These are phyloP conservation scores for Cataglyphis livida DNA, from an alignment of 2,888 invertebrate species.

Conservation along the genomic window DNA sequence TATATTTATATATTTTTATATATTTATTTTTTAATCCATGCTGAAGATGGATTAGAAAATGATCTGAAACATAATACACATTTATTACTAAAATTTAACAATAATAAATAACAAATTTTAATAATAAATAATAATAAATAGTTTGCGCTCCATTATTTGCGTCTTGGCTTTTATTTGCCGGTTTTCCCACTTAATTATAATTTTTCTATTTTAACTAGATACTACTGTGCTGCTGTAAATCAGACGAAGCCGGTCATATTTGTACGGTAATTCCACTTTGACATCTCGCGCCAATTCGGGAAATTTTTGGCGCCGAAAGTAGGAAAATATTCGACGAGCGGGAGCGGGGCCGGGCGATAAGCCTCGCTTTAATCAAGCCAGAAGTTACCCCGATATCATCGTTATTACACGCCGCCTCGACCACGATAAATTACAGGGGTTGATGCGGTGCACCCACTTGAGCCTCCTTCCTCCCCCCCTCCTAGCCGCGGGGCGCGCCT, in stretches of 20 bases:
- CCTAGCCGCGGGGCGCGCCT: conserved; percentile 23
- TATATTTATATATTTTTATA: too few species aligned
- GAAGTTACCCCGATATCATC: conserved; percentile 58
- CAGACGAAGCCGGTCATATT: conserved; percentile 2
- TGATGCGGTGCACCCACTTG: conserved; percentile 42
- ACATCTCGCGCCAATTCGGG: background rate
- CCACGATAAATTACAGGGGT: conserved; percentile 63
- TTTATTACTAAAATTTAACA: too few species aligned
- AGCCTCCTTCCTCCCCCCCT: background rate
- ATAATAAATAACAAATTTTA: too few species aligned
- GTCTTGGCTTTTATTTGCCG: too few species aligned
- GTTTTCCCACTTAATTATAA: too few species aligned
- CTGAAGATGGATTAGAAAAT: too few species aligned
- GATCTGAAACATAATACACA: too few species aligned
- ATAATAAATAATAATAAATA: too few species aligned
- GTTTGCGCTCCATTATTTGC: too few species aligned
- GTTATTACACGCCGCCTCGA: conserved; percentile 53
- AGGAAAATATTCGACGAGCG: conserved; percentile 17
- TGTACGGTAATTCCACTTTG: background rate
- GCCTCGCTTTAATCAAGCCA: conserved; percentile 57
- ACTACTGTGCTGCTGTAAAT: background rate
- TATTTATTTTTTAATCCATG: too few species aligned
- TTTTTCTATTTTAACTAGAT: background rate
- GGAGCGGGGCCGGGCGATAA: conserved; percentile 31
- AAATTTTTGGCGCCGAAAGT: background rate